These are phyloP conservation scores for Dryadula phaetusa DNA, from an alignment of 2,888 invertebrate genomes.

Conservation along the genomic window DNA sequence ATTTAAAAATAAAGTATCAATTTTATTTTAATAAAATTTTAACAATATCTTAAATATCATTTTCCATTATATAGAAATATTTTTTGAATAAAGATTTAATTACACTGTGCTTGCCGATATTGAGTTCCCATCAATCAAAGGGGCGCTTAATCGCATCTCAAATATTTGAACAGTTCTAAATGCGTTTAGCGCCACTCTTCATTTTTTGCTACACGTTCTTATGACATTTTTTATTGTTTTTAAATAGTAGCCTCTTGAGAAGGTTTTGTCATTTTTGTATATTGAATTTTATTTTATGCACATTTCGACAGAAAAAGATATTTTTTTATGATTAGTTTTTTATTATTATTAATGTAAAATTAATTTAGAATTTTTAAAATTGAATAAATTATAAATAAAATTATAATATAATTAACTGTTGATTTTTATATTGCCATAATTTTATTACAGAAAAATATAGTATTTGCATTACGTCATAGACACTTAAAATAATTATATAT, in stretches of 20 bases:
- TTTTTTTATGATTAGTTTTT: not conserved
- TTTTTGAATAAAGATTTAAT: not conserved
- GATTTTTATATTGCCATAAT: too few relatives aligned
- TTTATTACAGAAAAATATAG: too few relatives aligned
- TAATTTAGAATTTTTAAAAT: too few relatives aligned
- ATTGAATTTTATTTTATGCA: not conserved
- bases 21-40: too few relatives aligned
- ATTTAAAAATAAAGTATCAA: too few relatives aligned
- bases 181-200: slow-evolving; percentile 64
- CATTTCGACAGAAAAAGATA: not conserved
- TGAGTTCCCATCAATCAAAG: slow-evolving; percentile 74
- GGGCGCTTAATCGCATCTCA: slow-evolving; percentile 73
- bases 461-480: too few relatives aligned
- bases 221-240: slow-evolving; percentile 31
- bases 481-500: too few relatives aligned
- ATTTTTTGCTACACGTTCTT: slow-evolving; percentile 54
- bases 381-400: too few relatives aligned
- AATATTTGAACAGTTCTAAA: slow-evolving; percentile 75
- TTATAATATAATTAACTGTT: too few relatives aligned
- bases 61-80: not conserved
- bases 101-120: slow-evolving; percentile 55
- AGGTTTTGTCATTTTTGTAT: not conserved
- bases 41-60: too few relatives aligned
- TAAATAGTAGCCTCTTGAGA: slow-evolving; percentile 20
- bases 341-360: not conserved